Evolutionary conservation across 1,140 invertebrate species (phyloP).

Genomic region (Camponotus vicinus): DNA sequence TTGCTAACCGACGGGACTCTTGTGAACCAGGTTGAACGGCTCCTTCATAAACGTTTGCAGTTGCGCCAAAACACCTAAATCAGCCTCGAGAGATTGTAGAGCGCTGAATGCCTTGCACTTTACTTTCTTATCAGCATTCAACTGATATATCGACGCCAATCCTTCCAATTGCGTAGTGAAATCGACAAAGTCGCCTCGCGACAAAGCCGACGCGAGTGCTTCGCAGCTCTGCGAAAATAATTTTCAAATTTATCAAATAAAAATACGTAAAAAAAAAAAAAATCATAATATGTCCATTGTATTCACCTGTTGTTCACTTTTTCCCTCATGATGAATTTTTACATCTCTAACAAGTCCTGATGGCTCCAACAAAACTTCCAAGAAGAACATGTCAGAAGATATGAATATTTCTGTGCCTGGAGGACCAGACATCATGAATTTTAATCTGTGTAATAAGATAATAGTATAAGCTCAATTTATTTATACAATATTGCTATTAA

Average conservation of each 20-base stretch:
- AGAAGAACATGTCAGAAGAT: constrained; percentile 98
- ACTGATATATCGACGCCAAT: constrained; percentile 95
- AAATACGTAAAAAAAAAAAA: background rate
- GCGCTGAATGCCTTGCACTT: constrained; percentile 97
- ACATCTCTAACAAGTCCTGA: constrained; percentile 95
- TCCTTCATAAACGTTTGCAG: constrained; percentile 94
- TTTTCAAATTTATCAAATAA: background rate
- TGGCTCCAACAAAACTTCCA: constrained; percentile 95
- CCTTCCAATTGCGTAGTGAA: constrained; percentile 97
- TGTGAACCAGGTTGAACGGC: constrained; percentile 94
- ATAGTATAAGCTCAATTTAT: constrained; percentile 32
- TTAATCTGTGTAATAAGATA: constrained; percentile 87
- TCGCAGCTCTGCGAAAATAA: constrained; percentile 91
- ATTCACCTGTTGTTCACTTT: constrained; percentile 88
- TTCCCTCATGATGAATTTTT: constrained; percentile 96
- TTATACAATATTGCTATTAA: background rate
- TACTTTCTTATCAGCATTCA: constrained; percentile 97
- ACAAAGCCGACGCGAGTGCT: constrained; percentile 93
- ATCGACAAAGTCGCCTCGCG: constrained; percentile 95
- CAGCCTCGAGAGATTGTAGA: constrained; percentile 95
- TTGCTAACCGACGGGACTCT: constrained; percentile 93
- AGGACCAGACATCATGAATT: constrained; percentile 91
- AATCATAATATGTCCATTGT: background rate
- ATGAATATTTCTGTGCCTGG: constrained; percentile 94
- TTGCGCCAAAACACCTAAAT: constrained; percentile 94